Evolutionary conservation across 2,888 invertebrate species (phyloP).

Genomic region (Tipula lateralis): DNA sequence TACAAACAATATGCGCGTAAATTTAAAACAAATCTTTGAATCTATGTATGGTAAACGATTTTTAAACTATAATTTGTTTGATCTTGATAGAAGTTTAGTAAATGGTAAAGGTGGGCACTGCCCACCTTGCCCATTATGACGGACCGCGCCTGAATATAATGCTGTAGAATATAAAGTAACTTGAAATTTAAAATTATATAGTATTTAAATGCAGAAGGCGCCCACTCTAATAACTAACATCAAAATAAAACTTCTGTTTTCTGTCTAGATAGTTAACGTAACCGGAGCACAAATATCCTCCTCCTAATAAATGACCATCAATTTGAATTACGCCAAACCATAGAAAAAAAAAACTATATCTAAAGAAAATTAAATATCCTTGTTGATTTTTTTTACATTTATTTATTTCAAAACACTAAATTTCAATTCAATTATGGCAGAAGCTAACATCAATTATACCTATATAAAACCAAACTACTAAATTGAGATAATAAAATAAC

Average conservation of each 20-base stretch:
- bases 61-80: no score
- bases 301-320: background rate
- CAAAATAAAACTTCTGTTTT: background rate
- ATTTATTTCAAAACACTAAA: conserved; percentile 9
- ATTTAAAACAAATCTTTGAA: no score
- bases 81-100: no score
- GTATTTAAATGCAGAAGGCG: background rate
- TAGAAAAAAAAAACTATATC: background rate
- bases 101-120: no score
- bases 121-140: no score
- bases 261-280: background rate
- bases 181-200: background rate
- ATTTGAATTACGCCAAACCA: background rate
- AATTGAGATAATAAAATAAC: background rate
- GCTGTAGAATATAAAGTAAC: background rate
- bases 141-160: no score
- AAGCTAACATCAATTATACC: background rate
- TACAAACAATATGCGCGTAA: no score
- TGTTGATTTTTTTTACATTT: background rate
- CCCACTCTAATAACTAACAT: background rate
- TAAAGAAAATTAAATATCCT: background rate
- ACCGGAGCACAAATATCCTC: background rate
- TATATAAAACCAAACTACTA: background rate
- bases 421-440: background rate
- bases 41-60: no score